These are phyloP conservation scores for Nesidiocoris tenuis DNA, from an alignment of 2,888 invertebrate species.

Conservation along the genomic window DNA sequence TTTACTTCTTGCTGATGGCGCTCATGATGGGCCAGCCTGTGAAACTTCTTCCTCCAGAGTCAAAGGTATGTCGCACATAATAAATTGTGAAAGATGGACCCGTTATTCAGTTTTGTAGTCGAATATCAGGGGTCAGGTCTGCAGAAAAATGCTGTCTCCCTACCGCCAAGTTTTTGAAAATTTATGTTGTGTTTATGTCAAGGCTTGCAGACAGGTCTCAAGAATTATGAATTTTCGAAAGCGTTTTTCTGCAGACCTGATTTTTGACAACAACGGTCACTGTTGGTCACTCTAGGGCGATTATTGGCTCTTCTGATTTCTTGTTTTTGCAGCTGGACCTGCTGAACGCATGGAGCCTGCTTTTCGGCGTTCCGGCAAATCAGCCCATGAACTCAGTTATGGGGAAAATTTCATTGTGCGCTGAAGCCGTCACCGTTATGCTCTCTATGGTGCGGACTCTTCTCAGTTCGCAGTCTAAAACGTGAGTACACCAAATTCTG, in stretches of 20 bases:
- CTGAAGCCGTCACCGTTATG: slow-evolving; percentile 87
- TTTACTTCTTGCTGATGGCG: slow-evolving; percentile 90
- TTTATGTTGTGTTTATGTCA: not conserved
- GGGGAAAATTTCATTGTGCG: slow-evolving; percentile 75
- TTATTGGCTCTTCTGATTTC: too few species aligned
- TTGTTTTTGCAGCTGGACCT: slow-evolving; percentile 60
- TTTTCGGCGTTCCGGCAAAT: slow-evolving; percentile 74
- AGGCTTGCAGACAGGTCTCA: not conserved
- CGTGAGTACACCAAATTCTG: slow-evolving; percentile 1
- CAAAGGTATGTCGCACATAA: too few species aligned
- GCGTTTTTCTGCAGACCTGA: too few species aligned
- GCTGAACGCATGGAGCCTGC: slow-evolving; percentile 89
- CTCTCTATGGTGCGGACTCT: slow-evolving; percentile 73
- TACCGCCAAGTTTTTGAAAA: not conserved
- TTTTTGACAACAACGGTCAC: too few species aligned
- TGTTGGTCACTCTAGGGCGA: too few species aligned
- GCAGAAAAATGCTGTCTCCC: too few species aligned
- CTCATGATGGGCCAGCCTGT: slow-evolving; percentile 89
- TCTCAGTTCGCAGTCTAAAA: slow-evolving; percentile 42
- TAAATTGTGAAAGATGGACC: too few species aligned
- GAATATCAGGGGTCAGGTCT: too few species aligned
- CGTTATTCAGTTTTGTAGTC: too few species aligned
- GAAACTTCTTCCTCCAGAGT: slow-evolving; percentile 69
- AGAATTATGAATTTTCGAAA: slow-evolving; percentile 7
- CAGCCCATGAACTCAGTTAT: slow-evolving; percentile 64